A percentile compares a stretch with the other conserved stretches of the same genome.
phyloP scores from a whole-genome alignment of 2,888 invertebrate species.

The Torymus aiolomorphi region DNA sequence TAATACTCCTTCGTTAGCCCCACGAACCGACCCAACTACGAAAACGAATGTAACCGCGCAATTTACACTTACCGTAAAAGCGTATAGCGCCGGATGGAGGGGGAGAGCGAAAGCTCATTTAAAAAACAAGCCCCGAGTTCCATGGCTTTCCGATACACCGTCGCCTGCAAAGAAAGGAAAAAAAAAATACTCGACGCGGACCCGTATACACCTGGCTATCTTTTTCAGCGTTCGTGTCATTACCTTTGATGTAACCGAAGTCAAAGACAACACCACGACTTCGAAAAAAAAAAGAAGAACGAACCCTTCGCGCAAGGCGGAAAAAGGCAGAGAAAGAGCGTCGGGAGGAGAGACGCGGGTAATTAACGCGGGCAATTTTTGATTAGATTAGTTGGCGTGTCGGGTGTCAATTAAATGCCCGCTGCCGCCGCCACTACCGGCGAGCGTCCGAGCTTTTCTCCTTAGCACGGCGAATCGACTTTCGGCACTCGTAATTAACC shows the following conservation, averaged over 20 bases:
- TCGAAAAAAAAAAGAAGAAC: background rate
- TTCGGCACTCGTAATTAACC: slow-evolving; percentile 51
- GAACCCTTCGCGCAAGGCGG: background rate
- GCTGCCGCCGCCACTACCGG: background rate
- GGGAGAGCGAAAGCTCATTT: too few relatives aligned
- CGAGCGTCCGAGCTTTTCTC: background rate
- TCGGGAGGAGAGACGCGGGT: slow-evolving; percentile 28
- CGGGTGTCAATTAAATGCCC: slow-evolving; percentile 43
- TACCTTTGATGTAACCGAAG: slow-evolving; percentile 18
- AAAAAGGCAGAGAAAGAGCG: slow-evolving; percentile 4
- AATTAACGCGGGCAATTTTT: slow-evolving; percentile 51
- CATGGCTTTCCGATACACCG: too few relatives aligned
- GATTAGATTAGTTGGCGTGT: slow-evolving; percentile 46
- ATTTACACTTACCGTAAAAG: too few relatives aligned
- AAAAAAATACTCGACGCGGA: background rate
- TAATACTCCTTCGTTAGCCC: too few relatives aligned
- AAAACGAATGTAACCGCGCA: too few relatives aligned
- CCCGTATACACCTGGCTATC: background rate
- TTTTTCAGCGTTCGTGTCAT: slow-evolving; percentile 16
- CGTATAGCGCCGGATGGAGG: too few relatives aligned
- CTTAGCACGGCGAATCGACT: slow-evolving; percentile 31
- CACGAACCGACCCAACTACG: too few relatives aligned
- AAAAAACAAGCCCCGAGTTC: too few relatives aligned
- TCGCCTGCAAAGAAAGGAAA: too few relatives aligned
- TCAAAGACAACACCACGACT: slow-evolving; percentile 7